These are phyloP conservation scores for Campoletis raptor DNA, from an alignment of 2,888 invertebrate genomes.

Conservation along the genomic window DNA sequence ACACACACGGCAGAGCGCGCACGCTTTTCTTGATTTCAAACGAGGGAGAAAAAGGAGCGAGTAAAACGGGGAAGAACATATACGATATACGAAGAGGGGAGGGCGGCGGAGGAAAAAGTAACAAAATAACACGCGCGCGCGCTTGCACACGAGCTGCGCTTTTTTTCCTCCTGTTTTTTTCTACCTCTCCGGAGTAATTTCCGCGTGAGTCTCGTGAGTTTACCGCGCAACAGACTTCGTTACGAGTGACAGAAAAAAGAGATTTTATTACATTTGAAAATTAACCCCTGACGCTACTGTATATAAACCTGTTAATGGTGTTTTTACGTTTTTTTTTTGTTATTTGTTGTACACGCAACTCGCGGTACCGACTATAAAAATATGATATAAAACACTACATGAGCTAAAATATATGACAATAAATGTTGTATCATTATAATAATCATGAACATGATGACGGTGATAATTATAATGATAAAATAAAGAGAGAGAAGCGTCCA, in stretches of 20 bases:
- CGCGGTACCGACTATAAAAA: neutral
- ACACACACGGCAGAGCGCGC: conserved; percentile 26
- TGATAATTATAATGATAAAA: neutral
- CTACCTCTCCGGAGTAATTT: conserved; percentile 10
- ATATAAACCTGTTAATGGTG: neutral
- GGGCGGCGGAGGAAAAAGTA: conserved; percentile 2
- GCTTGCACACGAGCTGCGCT: neutral
- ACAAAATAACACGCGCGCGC: conserved; percentile 26
- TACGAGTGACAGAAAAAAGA: conserved; percentile 27
- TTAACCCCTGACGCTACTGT: neutral
- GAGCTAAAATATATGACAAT: neutral
- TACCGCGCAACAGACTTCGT: conserved; percentile 12
- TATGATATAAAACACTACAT: neutral
- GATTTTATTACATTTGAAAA: conserved; percentile 5
- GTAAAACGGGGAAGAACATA: neutral
- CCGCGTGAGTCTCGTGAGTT: conserved; percentile 25
- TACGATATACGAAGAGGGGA: conserved; percentile 1
- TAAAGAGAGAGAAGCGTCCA: neutral
- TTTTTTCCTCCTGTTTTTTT: conserved; percentile 6
- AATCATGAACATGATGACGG: neutral
- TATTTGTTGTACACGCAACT: neutral
- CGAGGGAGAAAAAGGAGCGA: conserved; percentile 12
- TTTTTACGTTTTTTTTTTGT: neutral
- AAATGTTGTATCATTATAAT: neutral
- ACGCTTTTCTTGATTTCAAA: conserved; percentile 30